Percentiles rank a stretch among this genome's conserved stretches.
Conservation (phyloP, 2,888 invertebrate species). For the Hirtodrosophila confusa region DNA sequence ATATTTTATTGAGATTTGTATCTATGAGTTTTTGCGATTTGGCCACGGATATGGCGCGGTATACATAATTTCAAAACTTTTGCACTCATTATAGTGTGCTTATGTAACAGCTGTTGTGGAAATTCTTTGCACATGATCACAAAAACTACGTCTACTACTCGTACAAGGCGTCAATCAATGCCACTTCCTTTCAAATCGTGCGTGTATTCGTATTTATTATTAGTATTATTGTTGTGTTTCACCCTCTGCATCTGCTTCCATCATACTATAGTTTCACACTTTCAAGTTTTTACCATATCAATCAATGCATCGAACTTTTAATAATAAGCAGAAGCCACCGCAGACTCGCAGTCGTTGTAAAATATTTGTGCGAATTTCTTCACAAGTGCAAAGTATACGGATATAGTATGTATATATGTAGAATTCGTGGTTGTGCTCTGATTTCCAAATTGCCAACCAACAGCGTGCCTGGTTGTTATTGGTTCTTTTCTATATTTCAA, state of each 20-base stretch:
- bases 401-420: conserved; percentile 14
- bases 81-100: conserved; percentile 60
- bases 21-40: conserved; percentile 71
- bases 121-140: conserved; percentile 65
- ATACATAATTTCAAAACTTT: conserved; percentile 50
- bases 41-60: conserved; percentile 63
- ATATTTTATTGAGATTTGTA: conserved; percentile 75
- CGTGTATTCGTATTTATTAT: conserved; percentile 18
- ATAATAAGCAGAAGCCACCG: conserved; percentile 68
- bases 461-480: conserved; percentile 37
- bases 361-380: conserved; percentile 49
- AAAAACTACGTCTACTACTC: conserved; percentile 4
- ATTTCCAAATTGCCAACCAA: conserved; percentile 47
- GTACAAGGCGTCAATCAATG: conserved; percentile 63
- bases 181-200: conserved; percentile 60
- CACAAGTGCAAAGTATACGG: conserved; percentile 72
- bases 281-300: conserved; percentile 57
- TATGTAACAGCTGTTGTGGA: conserved; percentile 67
- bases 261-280: conserved; percentile 62
- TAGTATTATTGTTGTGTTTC: conserved; percentile 30
- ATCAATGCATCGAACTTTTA: conserved; percentile 58
- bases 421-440: conserved; percentile 34
- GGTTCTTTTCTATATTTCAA: conserved; percentile 36
- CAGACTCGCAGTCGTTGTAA: conserved; percentile 33
- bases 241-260: conserved; percentile 22